Conservation (phyloP, 2,888 invertebrate species). For the Drosophila helvetica region DNA sequence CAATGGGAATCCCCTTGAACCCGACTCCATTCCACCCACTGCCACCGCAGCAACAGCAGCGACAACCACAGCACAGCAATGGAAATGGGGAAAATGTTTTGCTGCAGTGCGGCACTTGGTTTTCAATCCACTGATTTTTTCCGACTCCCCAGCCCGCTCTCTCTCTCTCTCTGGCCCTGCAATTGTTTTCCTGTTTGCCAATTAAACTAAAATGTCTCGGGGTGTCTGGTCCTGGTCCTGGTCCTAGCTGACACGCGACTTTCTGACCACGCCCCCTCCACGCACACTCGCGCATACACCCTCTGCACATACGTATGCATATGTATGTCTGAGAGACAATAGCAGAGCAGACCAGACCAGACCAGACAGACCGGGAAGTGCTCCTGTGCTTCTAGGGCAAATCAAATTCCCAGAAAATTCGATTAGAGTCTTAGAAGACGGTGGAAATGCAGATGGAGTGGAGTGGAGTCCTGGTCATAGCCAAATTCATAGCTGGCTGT, state of each 20-base stretch:
- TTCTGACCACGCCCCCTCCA: constrained; percentile 25
- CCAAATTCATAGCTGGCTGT: constrained; percentile 55
- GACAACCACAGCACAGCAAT: constrained; percentile 4
- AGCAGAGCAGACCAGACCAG: background rate
- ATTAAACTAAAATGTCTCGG: constrained; percentile 68
- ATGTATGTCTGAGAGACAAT: background rate
- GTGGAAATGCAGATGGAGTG: constrained; percentile 6
- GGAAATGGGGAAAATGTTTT: constrained; percentile 19
- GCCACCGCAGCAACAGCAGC: background rate
- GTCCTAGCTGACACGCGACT: constrained; percentile 58
- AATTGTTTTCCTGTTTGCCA: constrained; percentile 43
- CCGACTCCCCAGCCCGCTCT: constrained; percentile 2
- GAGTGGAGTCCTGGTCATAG: constrained; percentile 34
- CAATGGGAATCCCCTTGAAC: constrained; percentile 31
- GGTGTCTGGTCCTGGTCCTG: constrained; percentile 2
- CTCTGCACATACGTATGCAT: background rate
- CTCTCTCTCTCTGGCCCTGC: constrained; percentile 13
- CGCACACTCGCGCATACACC: background rate
- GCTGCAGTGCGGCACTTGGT: constrained; percentile 67
- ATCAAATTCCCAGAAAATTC: constrained; percentile 66
- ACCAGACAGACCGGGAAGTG: constrained; percentile 19
- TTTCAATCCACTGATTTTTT: constrained; percentile 36
- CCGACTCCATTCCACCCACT: constrained; percentile 38
- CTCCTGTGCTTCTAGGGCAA: constrained; percentile 53
- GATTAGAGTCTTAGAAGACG: constrained; percentile 45